Percentiles rank a stretch among this genome's conserved stretches.
Conservation (phyloP, 2,113 vertebrate genomes). For the Xiphorhynchus elegans region DNA sequence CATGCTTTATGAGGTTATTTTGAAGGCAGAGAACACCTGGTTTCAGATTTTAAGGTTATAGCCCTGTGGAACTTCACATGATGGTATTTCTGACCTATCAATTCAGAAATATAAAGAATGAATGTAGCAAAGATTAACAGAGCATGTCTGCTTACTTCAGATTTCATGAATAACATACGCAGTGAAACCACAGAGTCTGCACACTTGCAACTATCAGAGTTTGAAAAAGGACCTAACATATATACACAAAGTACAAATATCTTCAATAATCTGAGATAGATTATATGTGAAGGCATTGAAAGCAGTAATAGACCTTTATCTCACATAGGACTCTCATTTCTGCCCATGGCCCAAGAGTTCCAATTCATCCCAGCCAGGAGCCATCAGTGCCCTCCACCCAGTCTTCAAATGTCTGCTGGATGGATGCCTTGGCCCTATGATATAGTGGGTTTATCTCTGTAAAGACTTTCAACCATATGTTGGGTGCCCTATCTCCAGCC, state of each 20-base stretch:
- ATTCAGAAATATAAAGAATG: not conserved
- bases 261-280: not conserved
- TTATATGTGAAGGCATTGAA: not conserved
- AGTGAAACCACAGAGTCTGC: not conserved
- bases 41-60: not conserved
- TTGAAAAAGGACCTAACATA: not conserved
- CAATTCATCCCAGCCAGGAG: not conserved
- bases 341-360: not conserved
- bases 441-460: not conserved
- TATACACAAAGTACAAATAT: not conserved
- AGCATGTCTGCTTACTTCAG: not conserved
- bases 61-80: not conserved
- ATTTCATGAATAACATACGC: not conserved
- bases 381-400: not conserved
- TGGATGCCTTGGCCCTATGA: rapidly evolving
- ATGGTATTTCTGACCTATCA: not conserved
- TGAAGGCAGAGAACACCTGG: not conserved
- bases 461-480: not conserved
- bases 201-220: not conserved
- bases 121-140: not conserved
- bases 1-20: not conserved
- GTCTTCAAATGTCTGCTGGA: not conserved
- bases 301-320: not conserved
- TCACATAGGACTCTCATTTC: not conserved
- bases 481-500: not conserved